Evolutionary conservation across 2,113 vertebrate genomes (phyloP), one percentile per base, ranked within the genome.

Genomic region (Gasterosteus aculeatus): DNA sequence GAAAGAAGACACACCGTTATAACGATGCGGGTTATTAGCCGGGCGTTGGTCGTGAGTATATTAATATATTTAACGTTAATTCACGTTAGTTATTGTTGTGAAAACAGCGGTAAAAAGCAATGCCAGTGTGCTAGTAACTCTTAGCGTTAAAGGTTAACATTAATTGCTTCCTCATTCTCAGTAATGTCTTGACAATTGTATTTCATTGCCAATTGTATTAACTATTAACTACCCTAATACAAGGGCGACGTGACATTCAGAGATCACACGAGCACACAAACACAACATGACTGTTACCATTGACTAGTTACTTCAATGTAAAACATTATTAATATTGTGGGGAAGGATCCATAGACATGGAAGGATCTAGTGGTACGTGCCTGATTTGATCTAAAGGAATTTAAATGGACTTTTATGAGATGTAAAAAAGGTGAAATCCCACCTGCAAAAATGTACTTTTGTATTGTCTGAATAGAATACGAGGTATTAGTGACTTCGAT

Each of bases 21-120:
- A 57, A 8, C 15, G 0, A 61, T 42, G 35, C n/a, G 10, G 8
- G 15, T 1, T 9, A 29, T 47, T 53, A 66, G 51, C 2, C 70
- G 41, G 81, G 33, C 44, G 35, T 56, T 64, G 22, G 7, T 1
- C 69, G 87, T 85, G 47, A 85, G 80, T 74, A 69, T 59, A 53
- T n/a, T 10, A 49, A 56, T 22, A 19, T 1, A 4, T 38, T 41
- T 2, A 9, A 7, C 7, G 6, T 29, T 54, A 11, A 38, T 10
- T 3, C 35, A 38, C 35, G 35, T 38, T 38, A 38, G 35, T 8
- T 26, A 41, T 49, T 53, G 15, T 22, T 19, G 19, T 46, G 14
- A 15, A 14, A 46, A 26, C 18, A 35, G n/a, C 6, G 12, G 29
- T 14, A 6, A 7, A 42, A 31, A 15, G 22, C 5, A 42, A 1